phyloP scores from a whole-genome alignment of 2,888 invertebrate species.

The Malthinus flaveolus region DNA sequence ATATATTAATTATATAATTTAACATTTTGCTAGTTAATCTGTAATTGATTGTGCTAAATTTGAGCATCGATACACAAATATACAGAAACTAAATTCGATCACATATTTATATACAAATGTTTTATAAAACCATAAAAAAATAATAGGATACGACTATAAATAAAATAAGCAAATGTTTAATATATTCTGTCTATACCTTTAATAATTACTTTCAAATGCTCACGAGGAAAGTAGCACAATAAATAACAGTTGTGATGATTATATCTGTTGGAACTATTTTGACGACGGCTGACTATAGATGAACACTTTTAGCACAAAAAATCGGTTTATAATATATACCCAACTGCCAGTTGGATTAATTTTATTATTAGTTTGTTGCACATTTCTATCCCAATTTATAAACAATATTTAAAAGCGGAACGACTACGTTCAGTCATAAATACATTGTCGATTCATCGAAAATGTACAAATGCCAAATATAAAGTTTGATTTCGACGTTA shows the following conservation, averaged over 20 bases:
- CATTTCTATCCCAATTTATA: slow-evolving; percentile 46
- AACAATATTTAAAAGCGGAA: slow-evolving; percentile 57
- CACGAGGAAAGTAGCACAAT: slow-evolving; percentile 31
- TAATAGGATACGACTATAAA: slow-evolving; percentile 9
- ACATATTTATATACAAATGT: slow-evolving; percentile 12
- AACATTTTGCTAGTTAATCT: slow-evolving; percentile 48
- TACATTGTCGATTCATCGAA: slow-evolving; percentile 32
- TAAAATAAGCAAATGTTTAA: too few species aligned
- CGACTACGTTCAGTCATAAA: slow-evolving; percentile 54
- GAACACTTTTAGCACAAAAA: slow-evolving; percentile 52
- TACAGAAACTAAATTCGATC: slow-evolving; percentile 18
- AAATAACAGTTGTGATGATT: slow-evolving; percentile 46
- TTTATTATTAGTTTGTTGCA: slow-evolving; percentile 28
- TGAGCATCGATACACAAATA: slow-evolving; percentile 22
- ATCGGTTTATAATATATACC: slow-evolving; percentile 34
- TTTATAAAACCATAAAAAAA: slow-evolving; percentile 16
- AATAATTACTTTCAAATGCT: slow-evolving; percentile 21
- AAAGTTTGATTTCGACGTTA: slow-evolving; percentile 28
- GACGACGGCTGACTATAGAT: slow-evolving; percentile 50
- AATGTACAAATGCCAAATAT: slow-evolving; percentile 31
- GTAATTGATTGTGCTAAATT: slow-evolving; percentile 39
- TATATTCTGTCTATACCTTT: too few species aligned
- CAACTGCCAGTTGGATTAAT: slow-evolving; percentile 21
- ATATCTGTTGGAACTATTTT: slow-evolving; percentile 43
- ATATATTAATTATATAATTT: slow-evolving; percentile 50